These are phyloP conservation scores for Rhagium mordax DNA, from an alignment of 2,888 invertebrate species.

Conservation along the genomic window DNA sequence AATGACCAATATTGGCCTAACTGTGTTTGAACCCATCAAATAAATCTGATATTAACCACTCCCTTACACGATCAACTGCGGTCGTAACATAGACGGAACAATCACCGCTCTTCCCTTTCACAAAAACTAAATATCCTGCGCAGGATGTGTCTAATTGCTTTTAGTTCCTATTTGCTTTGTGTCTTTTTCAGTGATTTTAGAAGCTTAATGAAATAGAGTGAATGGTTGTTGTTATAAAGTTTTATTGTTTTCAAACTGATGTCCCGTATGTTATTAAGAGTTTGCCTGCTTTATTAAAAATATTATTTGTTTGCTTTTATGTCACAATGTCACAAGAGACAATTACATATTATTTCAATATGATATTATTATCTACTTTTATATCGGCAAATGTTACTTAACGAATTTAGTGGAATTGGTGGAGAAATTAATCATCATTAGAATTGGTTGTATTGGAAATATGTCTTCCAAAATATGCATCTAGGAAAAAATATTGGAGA, in stretches of 20 bases:
- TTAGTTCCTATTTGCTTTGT: slow-evolving; percentile 38
- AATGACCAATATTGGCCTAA: slow-evolving; percentile 30
- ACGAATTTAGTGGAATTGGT: background rate
- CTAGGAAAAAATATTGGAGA: too few relatives aligned
- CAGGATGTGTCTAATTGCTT: slow-evolving; percentile 48
- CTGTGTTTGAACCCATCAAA: slow-evolving; percentile 31
- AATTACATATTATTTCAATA: background rate
- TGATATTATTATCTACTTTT: background rate
- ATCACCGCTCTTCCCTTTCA: slow-evolving; percentile 25
- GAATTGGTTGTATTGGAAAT: background rate
- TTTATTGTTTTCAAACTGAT: slow-evolving; percentile 8
- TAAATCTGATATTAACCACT: slow-evolving; percentile 41
- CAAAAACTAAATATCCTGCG: slow-evolving; percentile 37
- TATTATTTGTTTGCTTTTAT: background rate
- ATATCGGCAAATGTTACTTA: background rate
- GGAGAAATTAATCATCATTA: background rate
- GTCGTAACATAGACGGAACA: slow-evolving; percentile 15
- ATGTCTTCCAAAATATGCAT: background rate
- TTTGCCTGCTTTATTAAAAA: slow-evolving; percentile 7
- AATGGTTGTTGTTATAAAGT: slow-evolving; percentile 15
- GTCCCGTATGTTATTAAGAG: background rate
- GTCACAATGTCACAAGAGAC: background rate
- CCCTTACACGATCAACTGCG: slow-evolving; percentile 31
- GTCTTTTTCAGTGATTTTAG: slow-evolving; percentile 24
- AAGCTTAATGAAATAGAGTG: slow-evolving; percentile 24